Evolutionary conservation across 2,113 vertebrate species (phyloP).

Genomic region (Ranitomeya variabilis): DNA sequence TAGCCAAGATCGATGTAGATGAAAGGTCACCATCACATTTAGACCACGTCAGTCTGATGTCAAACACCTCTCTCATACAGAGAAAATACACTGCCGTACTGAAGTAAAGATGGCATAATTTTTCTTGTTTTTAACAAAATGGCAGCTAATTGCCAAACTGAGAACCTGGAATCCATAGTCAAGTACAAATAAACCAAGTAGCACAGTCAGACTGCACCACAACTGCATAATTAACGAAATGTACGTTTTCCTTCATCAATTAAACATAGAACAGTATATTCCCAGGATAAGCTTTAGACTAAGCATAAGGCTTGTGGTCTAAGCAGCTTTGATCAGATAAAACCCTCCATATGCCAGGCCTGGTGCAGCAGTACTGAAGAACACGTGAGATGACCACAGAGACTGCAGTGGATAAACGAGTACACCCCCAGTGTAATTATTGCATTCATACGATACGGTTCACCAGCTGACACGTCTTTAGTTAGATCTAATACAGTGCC

Average conservation of each 20-base stretch:
- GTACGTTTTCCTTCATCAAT: slow-evolving; percentile 4
- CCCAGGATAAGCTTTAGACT: slow-evolving; percentile 36
- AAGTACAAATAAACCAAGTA: not conserved
- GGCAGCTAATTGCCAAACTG: too few relatives aligned
- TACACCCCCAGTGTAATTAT: not conserved
- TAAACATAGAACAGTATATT: slow-evolving; percentile 1
- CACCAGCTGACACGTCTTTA: too few relatives aligned
- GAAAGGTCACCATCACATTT: too few relatives aligned
- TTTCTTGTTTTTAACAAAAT: too few relatives aligned
- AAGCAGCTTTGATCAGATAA: slow-evolving; percentile 55
- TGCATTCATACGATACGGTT: not conserved
- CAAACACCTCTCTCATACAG: too few relatives aligned
- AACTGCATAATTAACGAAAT: not conserved
- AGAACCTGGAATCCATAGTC: not conserved
- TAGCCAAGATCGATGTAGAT: too few relatives aligned
- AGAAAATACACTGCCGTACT: too few relatives aligned
- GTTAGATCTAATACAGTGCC: too few relatives aligned
- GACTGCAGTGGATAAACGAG: not conserved
- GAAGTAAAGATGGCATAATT: too few relatives aligned
- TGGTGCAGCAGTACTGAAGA: slow-evolving; percentile 41
- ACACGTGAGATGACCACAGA: not conserved
- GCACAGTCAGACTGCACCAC: not conserved
- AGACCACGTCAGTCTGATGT: too few relatives aligned
- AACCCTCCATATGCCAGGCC: slow-evolving; percentile 55
- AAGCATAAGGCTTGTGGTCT: slow-evolving; percentile 21